These are phyloP conservation scores for Neuroterus valhalla DNA, from an alignment of 1,140 invertebrate genomes.

Conservation along the genomic window DNA sequence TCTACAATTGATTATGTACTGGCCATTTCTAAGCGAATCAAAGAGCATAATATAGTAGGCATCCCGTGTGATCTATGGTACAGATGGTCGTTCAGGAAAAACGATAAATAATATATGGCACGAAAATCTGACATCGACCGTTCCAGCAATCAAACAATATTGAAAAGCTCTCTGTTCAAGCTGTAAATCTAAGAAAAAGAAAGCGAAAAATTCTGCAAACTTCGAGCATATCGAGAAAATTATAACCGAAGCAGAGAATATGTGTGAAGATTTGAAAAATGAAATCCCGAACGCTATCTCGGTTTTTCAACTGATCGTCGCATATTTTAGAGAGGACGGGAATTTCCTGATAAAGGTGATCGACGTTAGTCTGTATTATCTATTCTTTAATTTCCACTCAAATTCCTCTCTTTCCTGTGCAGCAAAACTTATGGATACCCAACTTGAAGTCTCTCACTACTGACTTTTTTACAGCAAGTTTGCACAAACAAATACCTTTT, in stretches of 20 bases:
- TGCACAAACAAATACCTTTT: too few species aligned
- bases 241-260: background rate
- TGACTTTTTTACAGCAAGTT: background rate
- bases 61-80: background rate
- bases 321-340: background rate
- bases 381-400: background rate
- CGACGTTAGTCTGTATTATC: background rate
- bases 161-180: background rate
- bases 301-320: background rate
- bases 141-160: background rate
- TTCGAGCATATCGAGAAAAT: background rate
- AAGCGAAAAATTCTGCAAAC: background rate
- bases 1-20: too few species aligned
- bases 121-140: background rate
- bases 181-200: background rate
- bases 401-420: too few species aligned
- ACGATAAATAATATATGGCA: background rate
- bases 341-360: background rate
- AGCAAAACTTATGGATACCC: too few species aligned
- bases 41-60: too few species aligned
- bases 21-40: too few species aligned
- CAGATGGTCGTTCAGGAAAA: background rate
- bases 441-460: too few species aligned
- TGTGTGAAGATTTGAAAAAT: background rate
- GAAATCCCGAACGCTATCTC: background rate